Conservation (phyloP, 1,140 invertebrate species). For the Coenobita brevimanus region DNA sequence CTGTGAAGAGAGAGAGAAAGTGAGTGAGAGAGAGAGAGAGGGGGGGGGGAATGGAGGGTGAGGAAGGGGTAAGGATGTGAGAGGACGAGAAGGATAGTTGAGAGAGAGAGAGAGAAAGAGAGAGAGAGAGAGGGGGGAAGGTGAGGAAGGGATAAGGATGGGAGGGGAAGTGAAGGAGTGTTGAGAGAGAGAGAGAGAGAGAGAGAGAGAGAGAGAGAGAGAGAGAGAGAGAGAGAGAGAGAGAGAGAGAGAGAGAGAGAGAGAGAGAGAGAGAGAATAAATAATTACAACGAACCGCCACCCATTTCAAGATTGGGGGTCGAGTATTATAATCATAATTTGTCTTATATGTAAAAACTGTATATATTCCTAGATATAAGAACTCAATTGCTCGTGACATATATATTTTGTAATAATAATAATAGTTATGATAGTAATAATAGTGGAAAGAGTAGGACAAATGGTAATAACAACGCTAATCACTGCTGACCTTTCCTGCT, state of each 20-base stretch:
- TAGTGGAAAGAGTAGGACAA: too few relatives aligned
- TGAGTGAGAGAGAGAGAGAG: neutral
- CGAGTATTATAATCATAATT: too few relatives aligned
- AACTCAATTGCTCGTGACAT: too few relatives aligned
- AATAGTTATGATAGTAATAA: too few relatives aligned
- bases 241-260: neutral
- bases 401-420: neutral
- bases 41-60: neutral
- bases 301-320: too few relatives aligned
- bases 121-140: too few relatives aligned
- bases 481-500: conserved; percentile 64
- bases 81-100: neutral
- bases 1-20: conserved; percentile 11
- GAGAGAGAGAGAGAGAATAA: neutral
- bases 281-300: neutral
- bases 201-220: neutral
- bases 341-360: too few relatives aligned
- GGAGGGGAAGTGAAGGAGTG: neutral
- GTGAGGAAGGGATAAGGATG: neutral
- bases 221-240: neutral
- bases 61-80: too few relatives aligned
- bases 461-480: neutral
- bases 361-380: too few relatives aligned
- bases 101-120: neutral
- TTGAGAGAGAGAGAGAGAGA: neutral